Evolutionary conservation across 2,113 vertebrate species (phyloP).

Genomic region (Phrynocephalus versicolor): DNA sequence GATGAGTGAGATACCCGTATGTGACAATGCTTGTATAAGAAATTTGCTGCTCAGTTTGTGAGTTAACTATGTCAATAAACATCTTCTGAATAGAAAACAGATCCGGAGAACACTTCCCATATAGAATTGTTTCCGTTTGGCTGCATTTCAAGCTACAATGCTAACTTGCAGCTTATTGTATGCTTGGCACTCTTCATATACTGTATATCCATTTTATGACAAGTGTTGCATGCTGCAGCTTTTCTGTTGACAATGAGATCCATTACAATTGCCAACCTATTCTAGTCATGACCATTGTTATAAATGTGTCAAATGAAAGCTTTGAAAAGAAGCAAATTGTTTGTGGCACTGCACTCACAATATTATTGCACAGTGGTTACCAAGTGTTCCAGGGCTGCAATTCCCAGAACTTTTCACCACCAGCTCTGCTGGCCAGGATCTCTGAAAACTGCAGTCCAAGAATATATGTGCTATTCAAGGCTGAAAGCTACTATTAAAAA

Average conservation of each 20-base stretch:
- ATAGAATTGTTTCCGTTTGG: neutral
- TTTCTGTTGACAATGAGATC: neutral
- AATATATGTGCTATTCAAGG: no score
- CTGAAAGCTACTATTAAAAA: neutral
- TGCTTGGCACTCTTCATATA: neutral
- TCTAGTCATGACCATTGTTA: neutral
- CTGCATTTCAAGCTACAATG: neutral
- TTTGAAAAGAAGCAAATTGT: neutral
- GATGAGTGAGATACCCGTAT: neutral
- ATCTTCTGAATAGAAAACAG: neutral
- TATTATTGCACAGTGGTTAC: neutral
- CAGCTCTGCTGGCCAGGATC: no score
- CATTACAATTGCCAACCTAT: neutral
- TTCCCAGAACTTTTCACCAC: no score
- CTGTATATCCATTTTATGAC: neutral
- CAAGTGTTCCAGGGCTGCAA: no score
- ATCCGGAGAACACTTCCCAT: neutral
- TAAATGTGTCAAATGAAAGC: neutral
- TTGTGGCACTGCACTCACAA: neutral
- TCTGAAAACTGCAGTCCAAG: no score
- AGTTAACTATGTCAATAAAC: neutral
- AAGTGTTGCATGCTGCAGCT: neutral
- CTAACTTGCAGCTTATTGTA: neutral
- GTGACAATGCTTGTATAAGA: neutral
- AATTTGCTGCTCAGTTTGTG: neutral